Base-by-base conservation (phyloP, 1,140 invertebrate genomes). In the Trichonephila inaurata region DNA sequence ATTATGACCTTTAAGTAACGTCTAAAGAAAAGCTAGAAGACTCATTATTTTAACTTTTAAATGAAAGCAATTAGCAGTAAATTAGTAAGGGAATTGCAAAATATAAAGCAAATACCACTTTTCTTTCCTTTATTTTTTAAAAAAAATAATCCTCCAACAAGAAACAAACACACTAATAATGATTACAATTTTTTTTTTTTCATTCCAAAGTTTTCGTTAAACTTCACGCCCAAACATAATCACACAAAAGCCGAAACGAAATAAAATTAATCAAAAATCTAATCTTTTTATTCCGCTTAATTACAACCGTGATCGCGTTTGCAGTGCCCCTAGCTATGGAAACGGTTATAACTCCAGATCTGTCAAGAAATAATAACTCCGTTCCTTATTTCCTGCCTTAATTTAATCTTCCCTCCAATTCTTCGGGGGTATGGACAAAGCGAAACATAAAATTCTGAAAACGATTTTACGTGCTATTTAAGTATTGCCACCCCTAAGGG, bases 211-310 rank as follows among this genome's bases (percentile, higher is more conserved):
- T 69, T 28, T 12, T 69, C 18, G 24, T 14, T 8, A 28, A 69
- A 24, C 14, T 24, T 28, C 28, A n/a, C 0, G 12, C 7, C 51
- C 64, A 7, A 69, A 24, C n/a, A 69, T 33, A 77, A 77, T 33
- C 72, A 40, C 16, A 16, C 72, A 8, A 40, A 77, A 40, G 18
- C 72, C 0, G 12, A 5, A 77, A 77, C 24, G 14, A 40, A 40
- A 77, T 33, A 40, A 77, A 33, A 77, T 77, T 77, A 77, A 77
- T 77, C 72, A 77, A 77, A 77, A 77, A 77, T 77, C 28, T 77
- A 77, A 77, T 77, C 72, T 16, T 16, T 40, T 77, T 77, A 77
- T 77, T 77, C 18, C 14, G 14, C 16, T 33, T 40, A 77, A 77
- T 40, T 77, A 77, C 19, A 77, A 77, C 28, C 18, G 33, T 18